Evolutionary conservation across 2,797 vertebrate species (phyloP), one percentile per base, ranked within the genome.

Genomic region (Argya squamiceps): DNA sequence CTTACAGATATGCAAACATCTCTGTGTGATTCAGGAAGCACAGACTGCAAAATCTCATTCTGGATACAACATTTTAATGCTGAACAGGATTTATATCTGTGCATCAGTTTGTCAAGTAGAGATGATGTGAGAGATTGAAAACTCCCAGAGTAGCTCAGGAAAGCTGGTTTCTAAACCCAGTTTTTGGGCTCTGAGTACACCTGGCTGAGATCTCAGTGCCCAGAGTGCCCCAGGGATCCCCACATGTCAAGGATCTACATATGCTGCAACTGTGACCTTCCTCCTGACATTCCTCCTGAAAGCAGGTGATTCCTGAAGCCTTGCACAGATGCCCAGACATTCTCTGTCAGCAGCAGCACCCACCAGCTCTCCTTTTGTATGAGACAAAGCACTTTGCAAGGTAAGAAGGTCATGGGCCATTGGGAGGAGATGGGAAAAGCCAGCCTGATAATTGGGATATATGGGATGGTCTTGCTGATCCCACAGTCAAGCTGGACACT

Each of bases 201-300:
- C n/a, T 46, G 55, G 30, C 43, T 56, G 34, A 53, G 27, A 10
- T 56, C 13, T 63, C 9, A 1, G 22, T 52, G 36, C n/a, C 46
- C 15, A 4, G 36, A 62, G 60, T 34, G 37, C 22, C 21, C 30
- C 23, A 30, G 55, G 39, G 27, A 15, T 79, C 21, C 11, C 50
- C 0, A 2, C 3, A 4, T 39, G 20, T 41, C 1, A 2, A 15
- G 23, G 24, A 44, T 18, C 9, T 53, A 30, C 9, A 1, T 5
- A 47, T 50, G n/a, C 36, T 81, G 24, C 0, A 0, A 29, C 60
- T 41, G 18, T 9, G 20, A 76, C 67, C 22, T 71, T 81, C 41
- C 27, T 87, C 21, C 34, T 47, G 52, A 22, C 69, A 26, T 47
- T 41, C 20, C 26, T 74, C 8, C 44, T 68, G 62, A 37, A 60